Evolutionary conservation across 2,113 vertebrate species (phyloP), one percentile per base, ranked within the genome.

Genomic region (Scopus umbretta): DNA sequence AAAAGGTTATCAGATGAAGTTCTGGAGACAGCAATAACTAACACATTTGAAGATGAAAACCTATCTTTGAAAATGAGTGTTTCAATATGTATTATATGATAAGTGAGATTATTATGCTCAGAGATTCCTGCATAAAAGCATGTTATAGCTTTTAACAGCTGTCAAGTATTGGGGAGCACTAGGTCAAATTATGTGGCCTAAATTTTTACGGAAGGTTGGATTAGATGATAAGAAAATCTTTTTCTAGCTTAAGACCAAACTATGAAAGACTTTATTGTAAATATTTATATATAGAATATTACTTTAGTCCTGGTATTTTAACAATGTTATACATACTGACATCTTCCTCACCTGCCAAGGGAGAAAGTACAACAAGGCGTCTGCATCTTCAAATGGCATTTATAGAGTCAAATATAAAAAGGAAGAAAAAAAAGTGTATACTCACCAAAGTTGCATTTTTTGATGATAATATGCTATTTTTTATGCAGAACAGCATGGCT

Each of bases 401-500:
- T 43, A 43, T 0, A 53, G 3, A 52, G 15, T 19, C 14, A 83
- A 40, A 50, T 26, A 62, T 1, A 23, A 50, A 82, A 74, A 29
- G 25, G 10, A 17, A 14, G 34, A 5, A 47, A 6, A 52, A 25
- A n/a, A 4, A 13, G 45, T 0, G 38, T 50, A 42, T 59, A 97
- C 98, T 98, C 96, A 99, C 99, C 98, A 99, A 85, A 32, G 98
- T 95, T 66, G 99, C 98, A 47, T 95, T 96, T 88, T 50, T 89
- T 5, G 97, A 65, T 6, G 98, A 52, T 49, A 99, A 90, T 78
- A 99, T 95, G 53, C 75, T 70, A 36, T 96, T 98, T n/a, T 97
- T 97, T 78, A 97, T 97, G 94, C 99, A 99, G 96, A 99, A 99
- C 50, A 99, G 96, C 97, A 99, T 98, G 92, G 99, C 99, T 5